Evolutionary conservation across 2,113 vertebrate species (phyloP).

Genomic region (Lipotes vexillifer): DNA sequence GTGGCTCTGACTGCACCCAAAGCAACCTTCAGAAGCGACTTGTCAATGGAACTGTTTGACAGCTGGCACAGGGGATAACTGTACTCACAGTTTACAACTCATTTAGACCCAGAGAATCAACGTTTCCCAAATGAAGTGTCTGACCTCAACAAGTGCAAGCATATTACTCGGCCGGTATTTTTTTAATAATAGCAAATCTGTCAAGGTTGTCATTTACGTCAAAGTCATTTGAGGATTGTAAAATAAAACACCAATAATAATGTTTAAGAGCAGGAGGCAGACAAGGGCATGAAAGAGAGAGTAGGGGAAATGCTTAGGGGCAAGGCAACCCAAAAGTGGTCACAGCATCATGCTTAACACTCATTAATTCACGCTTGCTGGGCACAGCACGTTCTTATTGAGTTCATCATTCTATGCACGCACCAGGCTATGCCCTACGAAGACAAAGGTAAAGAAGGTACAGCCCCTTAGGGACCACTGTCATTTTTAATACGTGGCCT

Average conservation of each 20-base stretch:
- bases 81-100: neutral
- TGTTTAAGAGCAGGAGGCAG: neutral
- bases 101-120: neutral
- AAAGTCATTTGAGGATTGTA: neutral
- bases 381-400: neutral
- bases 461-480: neutral
- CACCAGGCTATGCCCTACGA: accelerated
- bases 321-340: neutral
- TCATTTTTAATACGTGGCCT: neutral
- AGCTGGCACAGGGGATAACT: neutral
- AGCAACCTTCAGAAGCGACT: neutral
- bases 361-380: neutral
- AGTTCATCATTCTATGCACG: neutral
- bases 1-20: neutral
- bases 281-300: neutral
- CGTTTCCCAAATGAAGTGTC: neutral
- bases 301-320: neutral
- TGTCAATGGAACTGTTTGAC: neutral
- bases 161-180: neutral
- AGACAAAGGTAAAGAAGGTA: neutral
- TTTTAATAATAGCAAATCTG: constrained; percentile 20
- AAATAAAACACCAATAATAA: neutral
- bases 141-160: neutral
- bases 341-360: neutral
- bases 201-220: constrained; percentile 12